These are phyloP conservation scores for Phaedon cochleariae DNA, from an alignment of 2,888 invertebrate genomes.

Conservation along the genomic window DNA sequence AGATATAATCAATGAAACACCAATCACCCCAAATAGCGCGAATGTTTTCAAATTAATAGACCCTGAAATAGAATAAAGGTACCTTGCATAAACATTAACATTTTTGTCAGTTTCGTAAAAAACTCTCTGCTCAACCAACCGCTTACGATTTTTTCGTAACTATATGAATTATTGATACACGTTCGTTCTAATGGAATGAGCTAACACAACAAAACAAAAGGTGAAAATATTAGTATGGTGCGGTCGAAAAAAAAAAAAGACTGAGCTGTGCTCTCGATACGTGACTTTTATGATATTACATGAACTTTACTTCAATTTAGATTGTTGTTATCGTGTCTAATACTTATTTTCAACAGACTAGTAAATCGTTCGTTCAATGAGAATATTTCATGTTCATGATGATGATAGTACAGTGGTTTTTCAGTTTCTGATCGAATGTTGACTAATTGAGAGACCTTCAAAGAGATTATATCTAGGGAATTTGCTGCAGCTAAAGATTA, in stretches of 20 bases:
- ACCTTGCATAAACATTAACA: conserved; percentile 17
- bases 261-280: background rate
- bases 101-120: conserved; percentile 18
- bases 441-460: no score
- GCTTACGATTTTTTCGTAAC: background rate
- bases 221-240: background rate
- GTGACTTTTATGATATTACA: conserved; percentile 9
- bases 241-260: conserved; percentile 7
- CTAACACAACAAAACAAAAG: background rate
- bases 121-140: background rate
- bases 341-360: background rate
- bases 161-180: conserved; percentile 1
- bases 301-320: conserved; percentile 4
- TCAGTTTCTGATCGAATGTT: no score
- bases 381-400: background rate
- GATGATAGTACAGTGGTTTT: no score
- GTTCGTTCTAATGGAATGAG: background rate
- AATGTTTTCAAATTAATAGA: conserved; percentile 19
- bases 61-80: conserved; percentile 24
- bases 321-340: background rate
- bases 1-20: background rate
- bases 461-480: no score
- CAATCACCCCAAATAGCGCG: conserved; percentile 12
- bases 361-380: background rate
- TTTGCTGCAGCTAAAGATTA: no score